Base-by-base conservation (phyloP, 2,113 vertebrate species). In the Callionymus lyra region DNA sequence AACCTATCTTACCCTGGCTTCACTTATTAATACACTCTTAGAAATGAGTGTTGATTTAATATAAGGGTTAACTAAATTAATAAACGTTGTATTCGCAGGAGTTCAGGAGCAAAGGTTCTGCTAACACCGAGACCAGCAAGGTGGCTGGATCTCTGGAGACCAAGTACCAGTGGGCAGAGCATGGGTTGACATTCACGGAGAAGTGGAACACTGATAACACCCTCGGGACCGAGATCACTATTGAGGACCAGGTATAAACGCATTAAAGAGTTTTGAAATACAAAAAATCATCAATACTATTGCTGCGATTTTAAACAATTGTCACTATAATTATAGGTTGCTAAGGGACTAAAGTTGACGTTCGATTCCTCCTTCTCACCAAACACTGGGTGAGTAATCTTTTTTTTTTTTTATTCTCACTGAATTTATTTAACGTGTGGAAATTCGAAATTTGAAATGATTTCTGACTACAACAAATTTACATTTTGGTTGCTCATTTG, bases 201-300 rank as follows among this genome's bases (percentile, higher is more conserved):
- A 98, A 95, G 61, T 98, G 94, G 94, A 97, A 97, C 82, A 98
- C 94, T 0, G 94, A 98, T 74, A 98, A 98, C 78, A 97, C 92
- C 0, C 78, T 98, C 9, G 90, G 92, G 44, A 98, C 94, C 0
- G 94, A 97, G 84, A 91, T 98, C 61, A 92, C 90, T 9, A 52
- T 98, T 17, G 93, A 98, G 31, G 68, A 70, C 40, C 79, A 65
- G 74, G 78, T 73, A 15, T 3, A 19, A 10, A 6, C 31, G 47
- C 12, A 10, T 11, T 36, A 11, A n/a, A 8, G 13, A 35, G 16
- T 16, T 48, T 31, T 3, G 9, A 8, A 13, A 15, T 11, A 12
- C 8, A 36, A 36, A 36, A 36, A 6, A 6, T 36, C 14, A 33
- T n/a, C 34, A 12, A 14, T 31, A 27, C 8, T 5, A 8, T 12